A percentile compares a stretch with the other conserved stretches of the same genome.
Evolutionary conservation across 2,888 invertebrate species (phyloP).

Genomic region (Polyommatus iphigenia): DNA sequence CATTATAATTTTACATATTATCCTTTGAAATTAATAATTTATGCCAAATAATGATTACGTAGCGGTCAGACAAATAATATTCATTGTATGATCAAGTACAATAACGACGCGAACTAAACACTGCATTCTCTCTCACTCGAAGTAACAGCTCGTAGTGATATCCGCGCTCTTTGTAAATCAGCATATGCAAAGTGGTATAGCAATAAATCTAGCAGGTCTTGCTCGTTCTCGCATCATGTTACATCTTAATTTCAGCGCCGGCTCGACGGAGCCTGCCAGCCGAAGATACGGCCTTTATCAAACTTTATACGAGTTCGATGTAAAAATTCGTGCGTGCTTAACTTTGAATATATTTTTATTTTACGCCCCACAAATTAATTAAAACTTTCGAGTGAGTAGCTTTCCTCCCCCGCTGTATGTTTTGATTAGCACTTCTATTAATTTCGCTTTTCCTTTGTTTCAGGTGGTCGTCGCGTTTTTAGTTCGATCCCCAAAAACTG

Average conservation of each 20-base stretch:
- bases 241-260: conserved; percentile 81
- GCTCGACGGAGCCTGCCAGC: conserved; percentile 76
- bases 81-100: background rate
- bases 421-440: conserved; percentile 77
- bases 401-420: background rate
- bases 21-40: background rate
- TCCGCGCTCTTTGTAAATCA: conserved; percentile 78
- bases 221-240: conserved; percentile 82
- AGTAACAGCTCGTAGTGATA: conserved; percentile 52
- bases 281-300: conserved; percentile 79
- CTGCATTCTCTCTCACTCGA: conserved; percentile 46
- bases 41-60: too few relatives aligned
- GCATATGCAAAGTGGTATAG: conserved; percentile 82
- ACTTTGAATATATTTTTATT: conserved; percentile 27
- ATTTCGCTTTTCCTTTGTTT: conserved; percentile 81
- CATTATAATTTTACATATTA: background rate
- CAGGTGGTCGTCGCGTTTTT: conserved; percentile 74
- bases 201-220: conserved; percentile 80
- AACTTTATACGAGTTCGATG: conserved; percentile 77
- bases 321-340: conserved; percentile 65
- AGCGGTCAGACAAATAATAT: too few relatives aligned
- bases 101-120: background rate
- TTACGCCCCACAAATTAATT: conserved; percentile 22
- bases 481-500: conserved; percentile 41
- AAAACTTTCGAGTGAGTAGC: conserved; percentile 22